Conservation (phyloP, 1,140 invertebrate genomes). For the Lepidurus arcticus region DNA sequence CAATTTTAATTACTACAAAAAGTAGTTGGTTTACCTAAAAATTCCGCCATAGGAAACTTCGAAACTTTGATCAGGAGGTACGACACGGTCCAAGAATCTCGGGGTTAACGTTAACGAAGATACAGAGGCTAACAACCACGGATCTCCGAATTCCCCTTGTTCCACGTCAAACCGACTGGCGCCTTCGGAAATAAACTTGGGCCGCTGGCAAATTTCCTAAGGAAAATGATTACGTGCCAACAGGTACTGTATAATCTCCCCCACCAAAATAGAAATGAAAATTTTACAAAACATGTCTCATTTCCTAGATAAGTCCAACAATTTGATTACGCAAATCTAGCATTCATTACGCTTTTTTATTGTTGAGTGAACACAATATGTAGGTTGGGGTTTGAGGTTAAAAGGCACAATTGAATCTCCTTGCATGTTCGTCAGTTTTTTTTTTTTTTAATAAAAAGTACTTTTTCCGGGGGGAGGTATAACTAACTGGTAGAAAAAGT, state of each 20-base stretch:
- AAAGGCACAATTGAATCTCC: background rate
- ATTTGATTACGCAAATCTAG: background rate
- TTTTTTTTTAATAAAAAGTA: too few species aligned
- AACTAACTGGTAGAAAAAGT: too few species aligned
- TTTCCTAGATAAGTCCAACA: background rate
- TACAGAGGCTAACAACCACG: slow-evolving; percentile 61
- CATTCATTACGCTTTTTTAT: background rate
- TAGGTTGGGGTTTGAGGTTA: background rate
- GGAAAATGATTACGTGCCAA: slow-evolving; percentile 37
- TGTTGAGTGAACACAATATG: background rate
- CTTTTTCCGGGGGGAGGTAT: too few species aligned
- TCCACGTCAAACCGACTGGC: slow-evolving; percentile 55
- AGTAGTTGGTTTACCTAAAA: slow-evolving; percentile 50
- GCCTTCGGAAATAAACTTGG: slow-evolving; percentile 55
- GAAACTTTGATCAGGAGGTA: slow-evolving; percentile 63
- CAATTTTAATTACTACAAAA: background rate
- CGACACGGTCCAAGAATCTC: slow-evolving; percentile 58
- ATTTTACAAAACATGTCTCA: slow-evolving; percentile 1
- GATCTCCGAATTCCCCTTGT: slow-evolving; percentile 61
- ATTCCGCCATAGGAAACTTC: slow-evolving; percentile 61
- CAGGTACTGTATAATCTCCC: slow-evolving; percentile 9
- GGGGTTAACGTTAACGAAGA: slow-evolving; percentile 61
- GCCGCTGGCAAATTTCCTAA: slow-evolving; percentile 67
- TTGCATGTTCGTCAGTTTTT: background rate
- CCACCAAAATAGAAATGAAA: slow-evolving; percentile 21